These are phyloP conservation scores for Stictonetta naevosa DNA, from an alignment of 2,113 vertebrate genomes.

Conservation along the genomic window DNA sequence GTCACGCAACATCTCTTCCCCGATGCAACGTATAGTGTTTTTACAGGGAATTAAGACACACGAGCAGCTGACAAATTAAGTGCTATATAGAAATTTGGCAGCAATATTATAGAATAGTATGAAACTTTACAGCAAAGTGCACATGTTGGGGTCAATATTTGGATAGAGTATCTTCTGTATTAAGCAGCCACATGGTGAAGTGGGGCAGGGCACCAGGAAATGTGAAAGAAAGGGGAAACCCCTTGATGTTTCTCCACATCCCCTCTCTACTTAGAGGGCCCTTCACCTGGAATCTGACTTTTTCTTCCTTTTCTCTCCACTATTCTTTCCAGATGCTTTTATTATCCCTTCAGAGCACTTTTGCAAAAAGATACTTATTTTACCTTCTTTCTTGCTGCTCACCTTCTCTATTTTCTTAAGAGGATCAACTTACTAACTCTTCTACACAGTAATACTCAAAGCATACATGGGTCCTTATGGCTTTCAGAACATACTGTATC, in stretches of 20 bases:
- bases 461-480: neutral
- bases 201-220: neutral
- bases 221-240: neutral
- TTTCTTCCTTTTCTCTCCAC: neutral
- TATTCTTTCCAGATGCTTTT: neutral
- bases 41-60: neutral
- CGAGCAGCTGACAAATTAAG: neutral
- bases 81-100: neutral
- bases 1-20: neutral
- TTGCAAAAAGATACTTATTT: neutral
- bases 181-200: neutral
- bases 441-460: neutral
- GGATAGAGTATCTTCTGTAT: neutral
- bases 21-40: neutral
- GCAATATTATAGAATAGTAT: neutral
- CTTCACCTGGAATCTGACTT: neutral
- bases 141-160: neutral
- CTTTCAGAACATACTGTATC: neutral
- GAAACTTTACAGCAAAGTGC: neutral
- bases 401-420: neutral
- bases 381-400: neutral
- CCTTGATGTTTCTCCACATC: neutral
- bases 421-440: neutral
- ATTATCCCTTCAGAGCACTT: neutral
- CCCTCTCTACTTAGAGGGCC: neutral